phyloP scores from a whole-genome alignment of 1,140 invertebrate species.

The Cheumatopsyche charites region DNA sequence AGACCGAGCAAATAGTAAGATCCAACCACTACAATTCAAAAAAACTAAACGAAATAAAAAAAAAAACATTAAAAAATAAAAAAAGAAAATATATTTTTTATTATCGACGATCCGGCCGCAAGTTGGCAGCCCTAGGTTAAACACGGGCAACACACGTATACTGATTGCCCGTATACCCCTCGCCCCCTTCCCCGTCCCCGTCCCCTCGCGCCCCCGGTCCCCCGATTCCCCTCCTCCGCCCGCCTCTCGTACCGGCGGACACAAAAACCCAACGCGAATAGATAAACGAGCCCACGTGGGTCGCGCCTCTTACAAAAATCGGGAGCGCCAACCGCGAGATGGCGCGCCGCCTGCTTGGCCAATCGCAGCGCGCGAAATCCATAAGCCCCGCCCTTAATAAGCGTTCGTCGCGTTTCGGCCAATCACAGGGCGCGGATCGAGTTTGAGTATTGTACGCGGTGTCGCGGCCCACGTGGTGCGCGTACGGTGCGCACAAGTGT shows the following conservation, averaged over 20 bases:
- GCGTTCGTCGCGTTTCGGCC: constrained; percentile 54
- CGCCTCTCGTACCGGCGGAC: constrained; percentile 51
- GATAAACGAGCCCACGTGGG: constrained; percentile 65
- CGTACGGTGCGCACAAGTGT: constrained; percentile 63
- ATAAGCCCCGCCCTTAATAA: constrained; percentile 63
- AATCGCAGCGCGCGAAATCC: constrained; percentile 52
- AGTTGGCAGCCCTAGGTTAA: constrained; percentile 35
- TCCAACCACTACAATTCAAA: too few relatives aligned
- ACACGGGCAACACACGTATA: constrained; percentile 53
- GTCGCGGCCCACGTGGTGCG: constrained; percentile 24
- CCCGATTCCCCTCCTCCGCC: constrained; percentile 58
- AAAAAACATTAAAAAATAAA: neutral
- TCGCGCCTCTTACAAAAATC: constrained; percentile 61
- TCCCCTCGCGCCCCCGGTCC: constrained; percentile 46
- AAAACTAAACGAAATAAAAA: neutral
- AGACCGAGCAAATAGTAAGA: too few relatives aligned
- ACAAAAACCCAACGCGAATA: constrained; percentile 55
- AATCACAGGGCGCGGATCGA: constrained; percentile 46
- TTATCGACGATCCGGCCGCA: neutral
- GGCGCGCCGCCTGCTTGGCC: constrained; percentile 50
- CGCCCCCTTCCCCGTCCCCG: constrained; percentile 58
- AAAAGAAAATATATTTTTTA: neutral
- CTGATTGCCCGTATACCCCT: constrained; percentile 63
- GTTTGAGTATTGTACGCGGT: constrained; percentile 1
- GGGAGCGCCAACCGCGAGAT: constrained; percentile 53